Evolutionary conservation across 2,797 vertebrate genomes (phyloP).

Genomic region (Sebastes steindachneri): DNA sequence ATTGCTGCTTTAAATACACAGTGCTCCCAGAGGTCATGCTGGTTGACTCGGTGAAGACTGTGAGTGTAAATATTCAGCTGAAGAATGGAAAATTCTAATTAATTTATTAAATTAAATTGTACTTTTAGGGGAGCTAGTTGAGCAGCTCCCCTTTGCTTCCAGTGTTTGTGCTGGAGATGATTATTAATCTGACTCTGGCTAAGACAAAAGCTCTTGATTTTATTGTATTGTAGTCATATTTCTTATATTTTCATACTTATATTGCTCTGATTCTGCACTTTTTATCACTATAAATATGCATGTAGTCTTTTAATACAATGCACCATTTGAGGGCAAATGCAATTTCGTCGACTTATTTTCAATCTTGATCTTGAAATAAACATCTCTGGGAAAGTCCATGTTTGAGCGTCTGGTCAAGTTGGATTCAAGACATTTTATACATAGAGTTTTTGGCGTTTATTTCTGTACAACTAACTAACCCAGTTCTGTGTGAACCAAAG

Average conservation of each 20-base stretch:
- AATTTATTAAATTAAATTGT: background rate
- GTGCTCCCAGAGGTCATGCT: background rate
- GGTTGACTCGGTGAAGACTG: background rate
- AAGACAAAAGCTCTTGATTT: accelerated
- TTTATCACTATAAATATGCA: too few relatives aligned
- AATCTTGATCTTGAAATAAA: background rate
- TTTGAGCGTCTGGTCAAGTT: background rate
- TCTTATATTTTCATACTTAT: accelerated
- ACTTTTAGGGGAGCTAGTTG: background rate
- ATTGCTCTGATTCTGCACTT: too few relatives aligned
- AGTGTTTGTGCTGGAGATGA: background rate
- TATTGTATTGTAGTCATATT: too few relatives aligned
- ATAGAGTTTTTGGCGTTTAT: background rate
- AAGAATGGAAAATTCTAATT: background rate
- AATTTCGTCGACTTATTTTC: too few relatives aligned
- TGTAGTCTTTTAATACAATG: too few relatives aligned
- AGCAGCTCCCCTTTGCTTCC: background rate
- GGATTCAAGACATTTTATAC: background rate
- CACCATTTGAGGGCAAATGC: too few relatives aligned
- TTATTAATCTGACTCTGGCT: background rate
- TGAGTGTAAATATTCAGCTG: background rate
- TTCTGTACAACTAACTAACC: background rate
- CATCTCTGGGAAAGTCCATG: background rate
- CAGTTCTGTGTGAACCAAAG: background rate
- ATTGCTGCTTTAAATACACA: slow-evolving; percentile 36